These are phyloP conservation scores for Lordiphosa clarofinis DNA, from an alignment of 1,140 invertebrate species.

Conservation along the genomic window DNA sequence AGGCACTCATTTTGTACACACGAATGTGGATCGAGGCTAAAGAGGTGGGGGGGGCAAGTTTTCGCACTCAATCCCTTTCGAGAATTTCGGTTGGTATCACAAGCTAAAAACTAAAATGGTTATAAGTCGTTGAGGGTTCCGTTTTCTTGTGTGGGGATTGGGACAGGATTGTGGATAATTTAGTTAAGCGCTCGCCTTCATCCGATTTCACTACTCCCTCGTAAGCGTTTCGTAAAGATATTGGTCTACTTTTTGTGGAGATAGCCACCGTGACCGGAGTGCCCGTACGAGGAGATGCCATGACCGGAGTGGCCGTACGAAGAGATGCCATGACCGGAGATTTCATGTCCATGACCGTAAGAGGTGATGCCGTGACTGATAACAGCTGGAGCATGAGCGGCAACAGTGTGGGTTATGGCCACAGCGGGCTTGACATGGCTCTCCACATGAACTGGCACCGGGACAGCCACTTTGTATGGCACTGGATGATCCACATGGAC, in stretches of 20 bases:
- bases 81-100: slow-evolving; percentile 75
- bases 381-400: slow-evolving; percentile 32
- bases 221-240: slow-evolving; percentile 34
- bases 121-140: slow-evolving; percentile 68
- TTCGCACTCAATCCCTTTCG: slow-evolving; percentile 22
- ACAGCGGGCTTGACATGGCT: slow-evolving; percentile 63
- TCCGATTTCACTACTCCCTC: slow-evolving; percentile 56
- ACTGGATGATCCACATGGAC: slow-evolving; percentile 82
- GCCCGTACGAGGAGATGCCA: slow-evolving; percentile 40
- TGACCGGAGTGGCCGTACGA: slow-evolving; percentile 9
- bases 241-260: slow-evolving; percentile 78
- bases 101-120: slow-evolving; percentile 71
- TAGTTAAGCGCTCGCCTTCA: slow-evolving; percentile 55
- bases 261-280: slow-evolving; percentile 67
- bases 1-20: slow-evolving; percentile 70
- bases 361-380: slow-evolving; percentile 45
- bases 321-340: slow-evolving; percentile 21
- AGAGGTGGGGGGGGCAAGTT: slow-evolving; percentile 46
- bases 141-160: slow-evolving; percentile 36
- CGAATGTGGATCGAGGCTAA: slow-evolving; percentile 27
- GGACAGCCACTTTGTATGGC: slow-evolving; percentile 83
- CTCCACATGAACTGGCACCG: slow-evolving; percentile 81
- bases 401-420: slow-evolving; percentile 52
- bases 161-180: slow-evolving; percentile 34
- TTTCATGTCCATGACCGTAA: slow-evolving; percentile 13